These are phyloP conservation scores for Nothocercus julius DNA, from an alignment of 2,113 vertebrate genomes.

Conservation along the genomic window DNA sequence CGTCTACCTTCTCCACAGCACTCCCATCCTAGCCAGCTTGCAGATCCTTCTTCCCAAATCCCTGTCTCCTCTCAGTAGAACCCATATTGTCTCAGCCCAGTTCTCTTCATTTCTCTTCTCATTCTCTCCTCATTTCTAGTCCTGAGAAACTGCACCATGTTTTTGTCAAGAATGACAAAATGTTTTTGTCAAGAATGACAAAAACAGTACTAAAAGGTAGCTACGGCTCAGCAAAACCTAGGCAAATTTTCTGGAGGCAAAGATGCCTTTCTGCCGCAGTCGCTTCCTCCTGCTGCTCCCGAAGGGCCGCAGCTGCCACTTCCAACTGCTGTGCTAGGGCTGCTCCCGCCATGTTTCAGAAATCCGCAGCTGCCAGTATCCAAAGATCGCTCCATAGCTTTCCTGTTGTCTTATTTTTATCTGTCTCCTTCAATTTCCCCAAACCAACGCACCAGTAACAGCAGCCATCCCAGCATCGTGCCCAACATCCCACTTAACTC, in stretches of 20 bases:
- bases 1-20: neutral
- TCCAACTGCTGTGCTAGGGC: neutral
- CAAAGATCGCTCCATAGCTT: neutral
- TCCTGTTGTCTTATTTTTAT: neutral
- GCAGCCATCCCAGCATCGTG: neutral
- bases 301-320: neutral
- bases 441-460: neutral
- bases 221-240: neutral
- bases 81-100: neutral
- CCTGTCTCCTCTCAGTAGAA: neutral
- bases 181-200: neutral
- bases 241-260: neutral
- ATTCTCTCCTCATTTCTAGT: neutral
- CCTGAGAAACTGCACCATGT: neutral
- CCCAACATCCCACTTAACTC: neutral
- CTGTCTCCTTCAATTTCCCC: neutral
- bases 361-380: neutral
- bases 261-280: neutral
- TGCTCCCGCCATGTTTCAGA: neutral
- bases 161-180: neutral
- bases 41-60: neutral
- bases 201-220: neutral
- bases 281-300: neutral
- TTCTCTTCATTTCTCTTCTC: neutral
- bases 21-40: neutral